Evolutionary conservation across 23 tunicate species (phyloP), one percentile per base, ranked within the genome.

Genomic region (Styela clava): DNA sequence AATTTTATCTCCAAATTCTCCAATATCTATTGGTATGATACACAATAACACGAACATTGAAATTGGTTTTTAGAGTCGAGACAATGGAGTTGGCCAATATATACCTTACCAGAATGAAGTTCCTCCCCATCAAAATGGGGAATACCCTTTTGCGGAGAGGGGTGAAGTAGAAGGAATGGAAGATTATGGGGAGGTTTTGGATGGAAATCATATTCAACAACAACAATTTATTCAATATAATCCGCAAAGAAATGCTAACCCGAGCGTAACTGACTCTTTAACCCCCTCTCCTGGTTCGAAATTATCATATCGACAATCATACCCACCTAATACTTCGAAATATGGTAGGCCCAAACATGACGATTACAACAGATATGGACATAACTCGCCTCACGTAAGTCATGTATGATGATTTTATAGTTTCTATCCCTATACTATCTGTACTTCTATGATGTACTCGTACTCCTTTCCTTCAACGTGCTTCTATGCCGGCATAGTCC

Each of bases 111-210:
- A 29, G 16, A 25, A 67, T 67, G 71, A 67, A 67, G 24, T 25
- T n/a, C 36, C 51, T 12, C 56, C 52, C 0, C 33, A 5, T 30
- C 79, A 31, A 24, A 51, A 72, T 27, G 88, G 85, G 22, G 74
- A 77, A 18, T 91, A 85, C 62, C 83, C 84, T 23, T 91, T 85
- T 76, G 72, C 97, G 2, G 97, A 91, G 35, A 76, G 89, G 28
- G 69, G 97, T 24, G 89, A 91, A 78, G 97, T 88, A 9, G 97
- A 91, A 73, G 97, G 97, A 1, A 85, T 89, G 24, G 97, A 91
- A 78, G 90, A 91, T 61, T 91, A 79, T 72, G 97, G 84, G 1
- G 83, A 74, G 1, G 84, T 69, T 16, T 31, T 23, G 29, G 67
- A 74, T 27, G 82, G 81, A 76, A 52, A 76, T 16, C 81, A 44